Conservation (phyloP, 2,113 vertebrate genomes). For the Thunnus maccoyii region DNA sequence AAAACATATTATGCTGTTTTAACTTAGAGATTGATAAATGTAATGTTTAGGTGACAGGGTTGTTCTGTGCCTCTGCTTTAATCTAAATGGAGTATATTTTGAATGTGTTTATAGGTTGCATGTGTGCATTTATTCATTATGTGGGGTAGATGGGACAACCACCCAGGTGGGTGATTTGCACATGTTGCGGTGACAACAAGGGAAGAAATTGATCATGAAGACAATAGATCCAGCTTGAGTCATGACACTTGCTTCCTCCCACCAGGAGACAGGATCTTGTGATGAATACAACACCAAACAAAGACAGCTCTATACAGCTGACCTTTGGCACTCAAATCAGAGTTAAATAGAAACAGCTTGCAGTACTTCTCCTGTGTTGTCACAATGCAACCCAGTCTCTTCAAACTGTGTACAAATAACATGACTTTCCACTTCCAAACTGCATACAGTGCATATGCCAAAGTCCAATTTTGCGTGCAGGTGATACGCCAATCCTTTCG, state of each 20-base stretch:
- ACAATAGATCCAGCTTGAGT: slow-evolving; percentile 3
- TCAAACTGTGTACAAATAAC: too few species aligned
- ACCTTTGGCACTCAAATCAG: slow-evolving; percentile 29
- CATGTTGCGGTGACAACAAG: slow-evolving; percentile 22
- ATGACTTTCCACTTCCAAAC: too few species aligned
- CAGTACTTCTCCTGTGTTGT: not conserved
- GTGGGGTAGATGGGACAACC: not conserved
- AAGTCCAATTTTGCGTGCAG: too few species aligned
- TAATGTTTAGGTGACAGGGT: too few species aligned
- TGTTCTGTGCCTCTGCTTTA: too few species aligned
- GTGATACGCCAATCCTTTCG: too few species aligned
- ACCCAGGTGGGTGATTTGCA: not conserved
- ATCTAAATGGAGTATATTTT: not conserved
- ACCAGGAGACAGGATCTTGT: slow-evolving; percentile 14
- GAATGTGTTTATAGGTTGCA: not conserved
- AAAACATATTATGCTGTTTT: too few species aligned
- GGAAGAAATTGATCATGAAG: slow-evolving; percentile 24
- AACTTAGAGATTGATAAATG: too few species aligned
- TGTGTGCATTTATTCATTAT: not conserved
- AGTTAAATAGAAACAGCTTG: slow-evolving; percentile 17
- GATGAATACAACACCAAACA: not conserved
- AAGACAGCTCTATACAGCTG: not conserved
- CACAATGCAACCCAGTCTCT: not conserved
- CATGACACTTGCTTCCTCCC: slow-evolving; percentile 20
- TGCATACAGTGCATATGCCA: too few species aligned